These are phyloP conservation scores for Drosophila burlai DNA, from an alignment of 1,140 invertebrate genomes.

Conservation along the genomic window DNA sequence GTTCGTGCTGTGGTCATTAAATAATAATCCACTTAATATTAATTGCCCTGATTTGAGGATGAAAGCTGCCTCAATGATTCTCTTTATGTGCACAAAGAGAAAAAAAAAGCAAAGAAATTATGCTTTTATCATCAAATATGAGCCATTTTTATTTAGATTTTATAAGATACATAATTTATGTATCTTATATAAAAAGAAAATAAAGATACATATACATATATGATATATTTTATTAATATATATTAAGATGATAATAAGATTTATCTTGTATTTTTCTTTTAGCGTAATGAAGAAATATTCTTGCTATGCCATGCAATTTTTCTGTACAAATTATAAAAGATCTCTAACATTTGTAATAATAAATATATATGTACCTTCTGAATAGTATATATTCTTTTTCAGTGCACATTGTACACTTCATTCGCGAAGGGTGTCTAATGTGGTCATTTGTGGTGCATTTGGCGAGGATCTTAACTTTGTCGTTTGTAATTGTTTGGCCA, in stretches of 20 bases:
- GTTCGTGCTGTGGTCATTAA: constrained; percentile 80
- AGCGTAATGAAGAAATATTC: no score
- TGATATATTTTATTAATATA: no score
- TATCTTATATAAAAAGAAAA: neutral
- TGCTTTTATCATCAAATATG: neutral
- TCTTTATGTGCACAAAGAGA: neutral
- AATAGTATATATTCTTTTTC: neutral
- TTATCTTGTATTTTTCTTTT: no score
- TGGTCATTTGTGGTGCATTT: constrained; percentile 72
- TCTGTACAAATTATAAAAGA: no score
- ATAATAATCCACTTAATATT: constrained; percentile 84
- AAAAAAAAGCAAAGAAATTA: neutral
- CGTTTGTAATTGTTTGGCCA: constrained; percentile 67
- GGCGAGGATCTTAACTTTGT: constrained; percentile 33
- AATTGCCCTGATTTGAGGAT: constrained; percentile 77
- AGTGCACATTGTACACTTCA: constrained; percentile 4
- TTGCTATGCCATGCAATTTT: no score
- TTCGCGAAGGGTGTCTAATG: constrained; percentile 54
- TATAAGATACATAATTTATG: neutral
- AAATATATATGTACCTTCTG: neutral
- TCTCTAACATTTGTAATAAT: neutral
- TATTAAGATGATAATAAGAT: no score
- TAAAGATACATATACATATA: neutral
- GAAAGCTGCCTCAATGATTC: constrained; percentile 25
- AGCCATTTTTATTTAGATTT: neutral